phyloP scores from a whole-genome alignment of 2,113 vertebrate species.

The Oryctolagus cuniculus region mOryCun1.1 NC_091443.1:50409001-50409500 shows the following conservation, averaged over 20 bases:
- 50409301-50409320: background rate
- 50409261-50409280: background rate
- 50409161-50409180: background rate
- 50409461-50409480: conserved; percentile 24
- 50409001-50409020: background rate
- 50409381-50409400: background rate
- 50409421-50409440: background rate
- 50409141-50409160: background rate
- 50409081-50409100: background rate
- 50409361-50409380: background rate
- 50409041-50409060: background rate
- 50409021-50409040: background rate
- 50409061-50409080: background rate
- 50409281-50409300: background rate
- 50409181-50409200: background rate
- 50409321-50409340: conserved; percentile 22
- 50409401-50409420: background rate
- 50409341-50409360: background rate
- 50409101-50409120: background rate
- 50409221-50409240: background rate
- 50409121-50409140: background rate
- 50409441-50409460: background rate
- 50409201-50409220: background rate
- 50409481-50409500: background rate
- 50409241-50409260: background rate